These are phyloP conservation scores for Sakesphorus luctuosus DNA, from an alignment of 2,113 vertebrate species.

Conservation along the genomic window DNA sequence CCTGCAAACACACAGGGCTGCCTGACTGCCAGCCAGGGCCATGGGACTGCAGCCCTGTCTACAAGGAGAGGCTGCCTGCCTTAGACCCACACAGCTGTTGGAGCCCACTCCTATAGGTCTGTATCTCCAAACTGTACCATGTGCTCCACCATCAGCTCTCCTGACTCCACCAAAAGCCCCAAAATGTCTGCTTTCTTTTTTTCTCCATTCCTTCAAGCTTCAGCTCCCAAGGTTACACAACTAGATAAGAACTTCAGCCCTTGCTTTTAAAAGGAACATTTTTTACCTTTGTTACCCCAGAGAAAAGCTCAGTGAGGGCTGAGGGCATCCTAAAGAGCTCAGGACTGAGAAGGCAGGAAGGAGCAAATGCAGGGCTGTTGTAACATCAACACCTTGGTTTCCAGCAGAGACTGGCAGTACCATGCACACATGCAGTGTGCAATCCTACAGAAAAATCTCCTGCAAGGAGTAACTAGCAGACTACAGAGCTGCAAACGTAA, in stretches of 20 bases:
- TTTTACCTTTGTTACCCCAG: not conserved
- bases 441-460: not conserved
- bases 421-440: not conserved
- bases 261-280: not conserved
- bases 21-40: not conserved
- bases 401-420: not conserved
- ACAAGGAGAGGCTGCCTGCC: not conserved
- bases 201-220: not conserved
- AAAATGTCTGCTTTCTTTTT: not conserved
- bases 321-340: not conserved
- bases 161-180: not conserved
- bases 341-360: not conserved
- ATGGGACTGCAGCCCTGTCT: not conserved
- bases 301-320: not conserved
- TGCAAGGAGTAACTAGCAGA: not conserved
- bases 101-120: not conserved
- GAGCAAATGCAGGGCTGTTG: not conserved
- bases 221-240: not conserved
- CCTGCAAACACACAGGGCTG: not conserved
- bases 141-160: not conserved
- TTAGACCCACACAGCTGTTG: not conserved
- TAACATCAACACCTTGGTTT: not conserved
- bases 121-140: accelerated
- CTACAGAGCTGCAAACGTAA: not conserved
- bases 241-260: not conserved